A percentile compares a stretch with the other conserved stretches of the same genome.
phyloP scores from a whole-genome alignment of 2,888 invertebrate species.

The Stenoptilia bipunctidactyla region DNA sequence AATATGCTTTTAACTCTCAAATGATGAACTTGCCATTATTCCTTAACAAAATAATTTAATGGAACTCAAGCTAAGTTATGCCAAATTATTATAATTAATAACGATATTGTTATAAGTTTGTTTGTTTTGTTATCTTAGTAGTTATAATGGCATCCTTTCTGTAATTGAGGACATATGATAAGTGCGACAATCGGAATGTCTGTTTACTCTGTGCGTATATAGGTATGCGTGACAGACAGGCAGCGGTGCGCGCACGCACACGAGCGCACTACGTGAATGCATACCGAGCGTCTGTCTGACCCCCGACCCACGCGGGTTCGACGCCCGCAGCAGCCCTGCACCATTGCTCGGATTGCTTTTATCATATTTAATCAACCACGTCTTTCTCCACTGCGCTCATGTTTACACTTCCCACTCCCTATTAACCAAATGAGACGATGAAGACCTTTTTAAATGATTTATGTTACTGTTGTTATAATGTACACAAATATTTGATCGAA shows the following conservation, averaged over 20 bases:
- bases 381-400: constrained; percentile 16
- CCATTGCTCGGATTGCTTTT: constrained; percentile 12
- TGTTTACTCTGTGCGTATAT: constrained; percentile 10
- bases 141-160: no score
- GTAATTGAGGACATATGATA: no score
- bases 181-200: background rate
- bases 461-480: no score
- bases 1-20: no score
- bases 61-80: no score
- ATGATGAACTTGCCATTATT: no score
- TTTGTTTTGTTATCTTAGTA: no score
- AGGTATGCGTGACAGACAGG: constrained; percentile 14
- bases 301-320: constrained; percentile 67
- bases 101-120: no score
- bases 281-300: constrained; percentile 63
- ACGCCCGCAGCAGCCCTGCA: constrained; percentile 35
- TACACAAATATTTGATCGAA: no score
- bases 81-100: no score
- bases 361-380: background rate
- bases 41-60: no score
- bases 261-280: constrained; percentile 39
- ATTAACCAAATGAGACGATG: background rate
- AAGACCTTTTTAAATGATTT: background rate
- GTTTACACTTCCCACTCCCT: constrained; percentile 28
- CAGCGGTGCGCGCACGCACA: constrained; percentile 37